A percentile compares a stretch with the other conserved stretches of the same genome.
Evolutionary conservation across 2,888 invertebrate genomes (phyloP).

Genomic region (Thalpophila matura): DNA sequence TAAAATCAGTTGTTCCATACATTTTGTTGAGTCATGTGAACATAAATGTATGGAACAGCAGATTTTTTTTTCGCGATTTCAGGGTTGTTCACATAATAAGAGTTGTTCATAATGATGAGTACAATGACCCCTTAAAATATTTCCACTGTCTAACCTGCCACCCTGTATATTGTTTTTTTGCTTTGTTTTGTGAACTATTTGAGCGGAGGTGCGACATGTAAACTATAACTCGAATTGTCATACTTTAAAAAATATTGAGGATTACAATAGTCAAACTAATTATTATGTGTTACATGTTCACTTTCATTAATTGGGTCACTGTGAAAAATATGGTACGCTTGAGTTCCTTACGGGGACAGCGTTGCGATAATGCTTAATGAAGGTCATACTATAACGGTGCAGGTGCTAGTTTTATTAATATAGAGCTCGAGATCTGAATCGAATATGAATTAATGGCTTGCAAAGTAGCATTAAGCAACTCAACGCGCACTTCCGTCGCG

Average conservation of each 20-base stretch:
- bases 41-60: too few relatives aligned
- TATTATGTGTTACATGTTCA: conserved; percentile 45
- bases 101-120: too few relatives aligned
- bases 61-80: too few relatives aligned
- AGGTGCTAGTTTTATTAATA: conserved; percentile 70
- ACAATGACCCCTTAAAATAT: too few relatives aligned
- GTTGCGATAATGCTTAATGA: conserved; percentile 73
- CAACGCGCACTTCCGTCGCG: conserved; percentile 75
- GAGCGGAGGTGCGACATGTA: too few relatives aligned
- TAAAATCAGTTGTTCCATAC: too few relatives aligned
- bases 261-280: conserved; percentile 28
- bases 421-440: conserved; percentile 63
- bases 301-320: conserved; percentile 63
- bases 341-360: conserved; percentile 67
- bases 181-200: too few relatives aligned
- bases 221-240: too few relatives aligned
- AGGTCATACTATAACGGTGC: conserved; percentile 74
- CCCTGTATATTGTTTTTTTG: too few relatives aligned
- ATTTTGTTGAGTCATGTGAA: too few relatives aligned
- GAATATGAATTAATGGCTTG: conserved; percentile 80
- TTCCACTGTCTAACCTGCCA: too few relatives aligned
- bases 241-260: conserved; percentile 8
- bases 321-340: conserved; percentile 62
- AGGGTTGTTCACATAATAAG: too few relatives aligned
- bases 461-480: conserved; percentile 70